These are phyloP conservation scores for Pteronotus mesoamericanus DNA, from an alignment of 2,797 vertebrate genomes.

Conservation along the genomic window DNA sequence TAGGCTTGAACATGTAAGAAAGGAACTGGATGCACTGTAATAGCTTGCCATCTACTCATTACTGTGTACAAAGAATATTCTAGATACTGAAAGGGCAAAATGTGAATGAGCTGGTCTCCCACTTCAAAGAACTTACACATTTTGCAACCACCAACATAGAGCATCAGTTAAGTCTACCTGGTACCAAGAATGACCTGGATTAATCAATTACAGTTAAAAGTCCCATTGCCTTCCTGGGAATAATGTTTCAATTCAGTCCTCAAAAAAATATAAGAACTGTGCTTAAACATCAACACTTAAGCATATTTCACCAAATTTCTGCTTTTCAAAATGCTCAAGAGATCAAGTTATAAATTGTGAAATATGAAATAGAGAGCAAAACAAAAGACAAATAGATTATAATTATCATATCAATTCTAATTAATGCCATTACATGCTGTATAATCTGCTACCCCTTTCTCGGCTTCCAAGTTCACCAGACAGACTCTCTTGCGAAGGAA, in stretches of 20 bases:
- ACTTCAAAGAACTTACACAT: neutral
- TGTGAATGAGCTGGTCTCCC: neutral
- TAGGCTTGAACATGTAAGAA: neutral
- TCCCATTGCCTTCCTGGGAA: neutral
- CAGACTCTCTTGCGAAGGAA: neutral
- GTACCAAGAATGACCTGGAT: neutral
- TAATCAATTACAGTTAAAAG: neutral
- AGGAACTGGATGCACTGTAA: neutral
- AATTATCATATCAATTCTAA: neutral
- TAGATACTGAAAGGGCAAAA: neutral
- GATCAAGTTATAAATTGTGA: neutral
- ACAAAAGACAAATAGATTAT: neutral
- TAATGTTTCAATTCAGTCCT: neutral
- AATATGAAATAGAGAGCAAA: neutral
- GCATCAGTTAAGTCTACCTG: neutral
- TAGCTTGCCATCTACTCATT: neutral
- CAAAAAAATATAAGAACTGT: neutral
- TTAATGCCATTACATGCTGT: neutral
- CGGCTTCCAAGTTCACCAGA: neutral
- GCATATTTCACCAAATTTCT: neutral
- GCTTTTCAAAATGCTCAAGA: conserved; percentile 10
- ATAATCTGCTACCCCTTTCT: neutral
- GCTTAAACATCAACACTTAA: neutral
- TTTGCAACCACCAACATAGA: neutral
- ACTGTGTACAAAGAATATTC: neutral